Percentiles rank a stretch among this genome's conserved stretches.
Conservation (phyloP, 1,140 invertebrate species). For the Rhyacophila brunnea region DNA sequence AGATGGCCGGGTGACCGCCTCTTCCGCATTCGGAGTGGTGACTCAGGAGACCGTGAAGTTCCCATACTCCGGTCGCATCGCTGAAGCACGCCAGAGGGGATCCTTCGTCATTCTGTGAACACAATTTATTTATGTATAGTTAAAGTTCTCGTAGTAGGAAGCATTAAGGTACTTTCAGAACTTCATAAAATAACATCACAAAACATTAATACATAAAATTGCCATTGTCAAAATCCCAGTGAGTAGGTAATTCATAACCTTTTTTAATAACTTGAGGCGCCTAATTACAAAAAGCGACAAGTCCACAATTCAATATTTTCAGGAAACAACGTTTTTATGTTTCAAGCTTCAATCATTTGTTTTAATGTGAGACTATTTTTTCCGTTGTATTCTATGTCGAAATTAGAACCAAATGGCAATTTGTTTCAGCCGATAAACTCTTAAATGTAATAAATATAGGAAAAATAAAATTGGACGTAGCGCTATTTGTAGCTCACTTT, state of each 20-base stretch:
- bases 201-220: background rate
- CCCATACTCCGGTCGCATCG: conserved; percentile 55
- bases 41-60: conserved; percentile 61
- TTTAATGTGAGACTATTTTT: background rate
- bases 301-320: too few species aligned
- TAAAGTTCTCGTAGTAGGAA: background rate
- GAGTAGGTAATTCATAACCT: background rate
- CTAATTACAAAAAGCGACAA: too few species aligned
- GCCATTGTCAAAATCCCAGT: background rate
- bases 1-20: conserved; percentile 59
- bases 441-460: too few species aligned
- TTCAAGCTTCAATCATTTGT: too few species aligned
- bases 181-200: background rate
- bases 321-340: too few species aligned
- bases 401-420: too few species aligned
- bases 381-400: too few species aligned
- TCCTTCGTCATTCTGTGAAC: conserved; percentile 62
- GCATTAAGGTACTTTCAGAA: background rate
- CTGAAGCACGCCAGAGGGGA: conserved; percentile 63
- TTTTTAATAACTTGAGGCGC: background rate
- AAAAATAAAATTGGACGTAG: too few species aligned
- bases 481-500: too few species aligned
- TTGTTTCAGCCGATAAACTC: too few species aligned
- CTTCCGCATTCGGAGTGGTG: conserved; percentile 61
- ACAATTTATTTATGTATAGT: background rate